These are phyloP conservation scores for Rhyacichthys aspro DNA, from an alignment of 2,797 vertebrate species.

Conservation along the genomic window DNA sequence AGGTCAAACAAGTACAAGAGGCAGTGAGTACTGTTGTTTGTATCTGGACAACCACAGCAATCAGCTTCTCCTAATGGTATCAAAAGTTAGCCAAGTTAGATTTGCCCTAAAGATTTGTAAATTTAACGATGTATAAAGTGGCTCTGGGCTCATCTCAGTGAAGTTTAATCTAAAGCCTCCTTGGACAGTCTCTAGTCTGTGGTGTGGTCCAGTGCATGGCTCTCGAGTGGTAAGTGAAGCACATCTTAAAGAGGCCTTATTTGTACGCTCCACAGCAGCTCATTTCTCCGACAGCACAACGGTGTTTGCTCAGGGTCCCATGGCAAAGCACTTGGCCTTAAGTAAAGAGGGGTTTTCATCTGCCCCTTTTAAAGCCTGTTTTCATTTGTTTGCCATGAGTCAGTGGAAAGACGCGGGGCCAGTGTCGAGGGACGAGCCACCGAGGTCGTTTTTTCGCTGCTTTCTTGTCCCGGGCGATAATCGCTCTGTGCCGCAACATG, in stretches of 20 bases:
- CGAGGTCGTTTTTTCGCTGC: slow-evolving; percentile 48
- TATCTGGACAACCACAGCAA: no score
- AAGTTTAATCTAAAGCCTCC: slow-evolving; percentile 1
- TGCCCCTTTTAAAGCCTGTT: slow-evolving; percentile 68
- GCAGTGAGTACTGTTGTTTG: no score
- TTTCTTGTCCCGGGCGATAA: slow-evolving; percentile 57
- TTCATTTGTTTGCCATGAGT: slow-evolving; percentile 72
- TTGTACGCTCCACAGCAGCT: slow-evolving; percentile 60
- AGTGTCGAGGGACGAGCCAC: slow-evolving; percentile 51
- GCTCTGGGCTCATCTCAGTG: no score
- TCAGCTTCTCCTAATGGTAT: no score
- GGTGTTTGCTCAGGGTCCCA: slow-evolving; percentile 51
- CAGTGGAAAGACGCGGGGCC: slow-evolving; percentile 65
- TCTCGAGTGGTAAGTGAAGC: slow-evolving; percentile 20
- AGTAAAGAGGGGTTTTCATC: slow-evolving; percentile 64
- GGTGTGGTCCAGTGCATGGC: background rate
- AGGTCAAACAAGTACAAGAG: no score
- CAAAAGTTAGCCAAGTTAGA: no score
- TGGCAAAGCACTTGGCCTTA: slow-evolving; percentile 61
- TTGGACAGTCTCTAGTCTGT: slow-evolving; percentile 2
- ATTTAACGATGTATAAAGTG: no score
- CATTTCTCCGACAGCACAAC: slow-evolving; percentile 47
- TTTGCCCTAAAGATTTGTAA: no score
- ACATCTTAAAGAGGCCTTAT: slow-evolving; percentile 36
- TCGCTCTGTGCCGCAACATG: slow-evolving; percentile 69